These are phyloP conservation scores for Xyrichtys novacula DNA, from an alignment of 2,797 vertebrate species.

Conservation along the genomic window DNA sequence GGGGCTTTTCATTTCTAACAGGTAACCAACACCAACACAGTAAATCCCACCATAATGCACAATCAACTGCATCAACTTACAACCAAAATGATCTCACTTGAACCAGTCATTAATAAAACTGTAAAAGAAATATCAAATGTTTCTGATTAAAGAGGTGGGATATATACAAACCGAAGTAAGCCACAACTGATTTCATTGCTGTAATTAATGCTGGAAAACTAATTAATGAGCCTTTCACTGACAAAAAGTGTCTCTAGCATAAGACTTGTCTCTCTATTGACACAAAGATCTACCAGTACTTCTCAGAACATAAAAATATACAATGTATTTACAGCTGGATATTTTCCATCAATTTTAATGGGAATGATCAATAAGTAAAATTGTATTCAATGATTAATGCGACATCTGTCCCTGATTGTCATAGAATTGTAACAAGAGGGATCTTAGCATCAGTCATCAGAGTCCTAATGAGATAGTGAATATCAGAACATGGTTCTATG, in stretches of 20 bases:
- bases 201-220: constrained; percentile 56
- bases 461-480: constrained; percentile 47
- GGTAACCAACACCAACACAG: constrained; percentile 50
- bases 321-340: constrained; percentile 94
- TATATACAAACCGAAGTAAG: constrained; percentile 63
- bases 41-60: constrained; percentile 53
- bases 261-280: constrained; percentile 51
- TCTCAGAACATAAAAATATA: constrained; percentile 86
- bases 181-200: constrained; percentile 33
- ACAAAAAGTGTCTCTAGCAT: constrained; percentile 70
- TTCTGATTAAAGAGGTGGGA: constrained; percentile 29
- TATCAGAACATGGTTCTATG: constrained; percentile 51
- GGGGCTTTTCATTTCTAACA: constrained; percentile 30
- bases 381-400: constrained; percentile 75
- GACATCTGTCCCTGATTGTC: constrained; percentile 94
- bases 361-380: constrained; percentile 90
- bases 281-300: constrained; percentile 61
- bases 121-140: constrained; percentile 24
- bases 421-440: constrained; percentile 85
- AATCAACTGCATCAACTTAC: constrained; percentile 41
- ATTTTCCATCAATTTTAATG: constrained; percentile 87
- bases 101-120: constrained; percentile 46
- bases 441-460: constrained; percentile 40
- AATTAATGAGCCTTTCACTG: constrained; percentile 54
- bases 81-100: constrained; percentile 16